Conservation (phyloP, 2,113 vertebrate genomes). For the Hassar affinis region DNA sequence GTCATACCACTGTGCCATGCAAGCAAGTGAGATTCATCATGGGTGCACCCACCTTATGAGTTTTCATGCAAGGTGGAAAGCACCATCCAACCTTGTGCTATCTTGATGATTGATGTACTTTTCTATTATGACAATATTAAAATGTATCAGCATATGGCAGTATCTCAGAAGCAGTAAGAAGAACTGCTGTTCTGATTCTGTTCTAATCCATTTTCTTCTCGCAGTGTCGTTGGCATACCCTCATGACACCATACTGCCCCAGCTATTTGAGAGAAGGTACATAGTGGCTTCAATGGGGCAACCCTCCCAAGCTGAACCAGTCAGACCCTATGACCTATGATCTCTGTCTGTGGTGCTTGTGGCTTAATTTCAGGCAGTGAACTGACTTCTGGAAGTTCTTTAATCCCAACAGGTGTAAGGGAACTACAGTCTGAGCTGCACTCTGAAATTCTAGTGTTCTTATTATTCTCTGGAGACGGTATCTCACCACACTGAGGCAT, state of each 20-base stretch:
- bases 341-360: neutral
- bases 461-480: neutral
- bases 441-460: neutral
- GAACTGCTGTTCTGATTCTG: neutral
- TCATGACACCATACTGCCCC: neutral
- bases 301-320: neutral
- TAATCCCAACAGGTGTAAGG: neutral
- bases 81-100: neutral
- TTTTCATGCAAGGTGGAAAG: neutral
- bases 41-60: neutral
- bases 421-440: neutral
- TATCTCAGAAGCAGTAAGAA: neutral
- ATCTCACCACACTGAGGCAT: neutral
- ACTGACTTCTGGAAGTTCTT: neutral
- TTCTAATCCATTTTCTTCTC: neutral
- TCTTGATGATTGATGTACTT: neutral
- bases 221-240: neutral
- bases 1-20: neutral
- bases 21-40: too few relatives aligned
- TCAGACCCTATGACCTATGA: too few relatives aligned
- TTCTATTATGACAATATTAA: neutral
- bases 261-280: neutral
- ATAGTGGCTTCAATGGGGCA: neutral
- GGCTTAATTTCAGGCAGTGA: neutral
- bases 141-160: neutral